A percentile compares a stretch with the other conserved stretches of the same genome.
Evolutionary conservation across 1,140 invertebrate species (phyloP).

Genomic region (Bombus consobrinus): DNA sequence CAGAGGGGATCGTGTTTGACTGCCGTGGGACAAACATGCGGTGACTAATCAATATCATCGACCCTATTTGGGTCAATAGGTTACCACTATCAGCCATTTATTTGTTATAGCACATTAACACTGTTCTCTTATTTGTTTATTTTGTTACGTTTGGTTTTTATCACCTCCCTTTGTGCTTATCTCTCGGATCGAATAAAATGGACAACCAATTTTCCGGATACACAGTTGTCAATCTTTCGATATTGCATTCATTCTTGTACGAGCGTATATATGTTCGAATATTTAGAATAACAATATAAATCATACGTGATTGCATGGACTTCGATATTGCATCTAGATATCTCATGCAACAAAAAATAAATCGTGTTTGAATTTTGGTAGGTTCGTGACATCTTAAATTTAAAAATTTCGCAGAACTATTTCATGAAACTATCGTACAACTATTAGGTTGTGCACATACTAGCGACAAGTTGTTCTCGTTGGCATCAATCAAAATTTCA

Average conservation of each 20-base stretch:
- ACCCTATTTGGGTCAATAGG: slow-evolving; percentile 61
- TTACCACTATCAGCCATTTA: slow-evolving; percentile 47
- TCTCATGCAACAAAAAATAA: not conserved
- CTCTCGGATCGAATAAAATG: slow-evolving; percentile 17
- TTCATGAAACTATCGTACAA: not conserved
- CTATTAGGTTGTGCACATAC: not conserved
- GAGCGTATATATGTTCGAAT: not conserved
- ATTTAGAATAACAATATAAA: not conserved
- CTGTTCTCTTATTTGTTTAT: slow-evolving; percentile 28
- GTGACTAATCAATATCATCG: slow-evolving; percentile 61
- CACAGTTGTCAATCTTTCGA: slow-evolving; percentile 20
- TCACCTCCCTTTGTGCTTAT: slow-evolving; percentile 14
- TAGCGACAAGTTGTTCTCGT: no score
- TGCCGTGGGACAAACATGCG: slow-evolving; percentile 42
- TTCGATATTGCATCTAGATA: not conserved
- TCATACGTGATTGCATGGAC: not conserved
- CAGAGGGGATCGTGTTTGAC: slow-evolving; percentile 28
- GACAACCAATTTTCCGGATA: slow-evolving; percentile 20
- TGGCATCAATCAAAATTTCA: no score
- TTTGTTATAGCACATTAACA: slow-evolving; percentile 19
- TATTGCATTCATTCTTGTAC: not conserved
- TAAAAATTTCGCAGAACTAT: not conserved
- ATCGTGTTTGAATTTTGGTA: not conserved
- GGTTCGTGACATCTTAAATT: no score
- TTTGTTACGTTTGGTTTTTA: slow-evolving; percentile 34